Base-by-base conservation (phyloP, 2,113 vertebrate genomes). In the Coreoperca whiteheadi region DNA sequence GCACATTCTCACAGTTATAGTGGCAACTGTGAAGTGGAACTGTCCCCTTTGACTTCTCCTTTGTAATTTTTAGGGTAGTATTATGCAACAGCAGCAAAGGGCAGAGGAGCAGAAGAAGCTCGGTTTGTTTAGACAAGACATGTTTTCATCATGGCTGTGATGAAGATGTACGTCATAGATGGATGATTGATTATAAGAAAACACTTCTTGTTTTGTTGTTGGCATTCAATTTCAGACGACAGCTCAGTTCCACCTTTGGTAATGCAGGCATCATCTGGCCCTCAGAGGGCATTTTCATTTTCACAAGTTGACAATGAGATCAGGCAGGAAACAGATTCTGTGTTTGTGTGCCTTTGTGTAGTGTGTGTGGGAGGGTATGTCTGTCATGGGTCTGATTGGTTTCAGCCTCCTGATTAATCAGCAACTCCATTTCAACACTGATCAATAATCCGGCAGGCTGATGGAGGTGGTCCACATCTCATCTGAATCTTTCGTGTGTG, bases 391-490 rank as follows among this genome's bases (percentile, higher is more conserved):
- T 67, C 43, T 87, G 64, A 87, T 73, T 86, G 6, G 54, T 78
- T 82, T 84, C 65, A 74, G 53, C 59, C 46, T 43, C 39, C 75
- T 84, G 54, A 89, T 86, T 82, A 65, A 81, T 83, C 67, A 72
- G 78, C 78, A 54, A 50, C 2, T 43, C 54, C 32, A 37, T 87
- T 82, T 82, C 64, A 69, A 28, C 12, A 1, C 34, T 59, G 43
- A 88, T 86, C 85, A 89, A 86, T 88, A 30, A 84, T 6, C 28
- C 41, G 57, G 77, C 76, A 71, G 71, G 30, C 56, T 53, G 79
- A 77, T 51, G 39, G 23, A 83, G 81, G 21, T 56, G 51, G 43
- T 72, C 32, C 23, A 66, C 37, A 65, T 59, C 41, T 71, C 72
- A 81, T 68, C 18, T 71, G 1, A 39, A 34, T 72, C 4, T 66